phyloP scores from a whole-genome alignment of 1,140 invertebrate genomes.

The Aleiodes sp. region DNA sequence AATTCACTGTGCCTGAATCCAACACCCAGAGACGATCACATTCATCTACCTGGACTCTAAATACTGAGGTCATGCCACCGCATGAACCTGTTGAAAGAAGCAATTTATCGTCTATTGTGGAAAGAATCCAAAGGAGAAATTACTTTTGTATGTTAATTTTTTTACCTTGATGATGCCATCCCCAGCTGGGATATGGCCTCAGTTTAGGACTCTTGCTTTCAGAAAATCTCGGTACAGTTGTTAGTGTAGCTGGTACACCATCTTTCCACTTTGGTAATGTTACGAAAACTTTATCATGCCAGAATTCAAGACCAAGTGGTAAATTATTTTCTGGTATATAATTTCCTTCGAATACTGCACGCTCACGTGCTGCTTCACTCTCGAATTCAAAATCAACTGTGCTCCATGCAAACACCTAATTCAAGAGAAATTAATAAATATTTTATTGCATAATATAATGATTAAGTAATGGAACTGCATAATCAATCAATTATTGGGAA shows the following conservation, averaged over 20 bases:
- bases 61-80: conserved; percentile 77
- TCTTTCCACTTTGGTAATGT: conserved; percentile 83
- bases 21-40: conserved; percentile 80
- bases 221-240: conserved; percentile 67
- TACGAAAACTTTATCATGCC: conserved; percentile 73
- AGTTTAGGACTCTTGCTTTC: conserved; percentile 71
- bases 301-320: conserved; percentile 77
- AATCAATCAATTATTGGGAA: conserved; percentile 6
- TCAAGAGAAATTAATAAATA: no score
- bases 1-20: conserved; percentile 79
- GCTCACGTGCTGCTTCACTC: conserved; percentile 57
- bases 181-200: conserved; percentile 79
- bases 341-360: conserved; percentile 66
- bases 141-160: background rate
- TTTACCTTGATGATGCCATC: conserved; percentile 71
- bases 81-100: conserved; percentile 63
- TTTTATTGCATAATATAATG: no score
- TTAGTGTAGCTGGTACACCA: conserved; percentile 77
- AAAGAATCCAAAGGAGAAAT: background rate
- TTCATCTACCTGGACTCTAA: conserved; percentile 76
- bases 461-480: conserved; percentile 48
- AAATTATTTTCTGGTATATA: conserved; percentile 78
- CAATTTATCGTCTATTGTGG: background rate
- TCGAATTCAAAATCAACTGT: conserved; percentile 70
- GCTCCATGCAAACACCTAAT: conserved; percentile 69